Evolutionary conservation across 2,113 vertebrate genomes (phyloP), one percentile per base, ranked within the genome.

Genomic region (Carlito syrichta): DNA sequence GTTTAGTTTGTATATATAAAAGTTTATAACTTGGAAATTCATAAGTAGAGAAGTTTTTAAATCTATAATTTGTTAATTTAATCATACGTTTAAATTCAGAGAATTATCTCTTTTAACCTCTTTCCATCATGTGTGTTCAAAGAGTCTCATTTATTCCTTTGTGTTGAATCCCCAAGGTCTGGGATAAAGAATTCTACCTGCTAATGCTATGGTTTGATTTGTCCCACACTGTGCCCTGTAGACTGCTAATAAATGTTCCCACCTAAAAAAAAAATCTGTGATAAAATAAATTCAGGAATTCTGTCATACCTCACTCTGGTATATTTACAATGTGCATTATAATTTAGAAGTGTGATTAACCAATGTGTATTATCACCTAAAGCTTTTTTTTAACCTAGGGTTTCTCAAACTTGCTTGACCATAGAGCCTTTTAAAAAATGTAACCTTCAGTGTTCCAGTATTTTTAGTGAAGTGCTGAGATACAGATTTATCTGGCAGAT

Each of bases 11-110:
- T 63, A 16, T 88, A 52, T 66, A 20, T 56, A 3, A 89, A 86
- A 66, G 20, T 52, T 43, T 77, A 35, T 82, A 56, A 93, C 43
- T 92, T 71, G 62, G 60, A 73, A 92, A 94, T 93, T 96, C n/a
- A 25, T 62, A 85, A 93, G 13, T 45, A 91, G 84, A 58, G 27
- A 73, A 23, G 16, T 6, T 23, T 25, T 78, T 12, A 54, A 73
- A 78, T 66, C 25, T 96, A 9, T 93, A 16, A 8, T 56, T 93
- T 73, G 20, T 82, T 84, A 63, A 43, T 88, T 63, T 84, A 54
- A 68, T 86, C 85, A 86, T 86, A 83, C 52, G 38, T 84, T 86
- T 56, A 77, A 86, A 86, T 27, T 45, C 35, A 54, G n/a, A 84
- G 38, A 22, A 40, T 71, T 62, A 63, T 73, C 13, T 91, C 54